Conservation (phyloP, 2,797 vertebrate genomes). For the Champsocephalus gunnari region DNA sequence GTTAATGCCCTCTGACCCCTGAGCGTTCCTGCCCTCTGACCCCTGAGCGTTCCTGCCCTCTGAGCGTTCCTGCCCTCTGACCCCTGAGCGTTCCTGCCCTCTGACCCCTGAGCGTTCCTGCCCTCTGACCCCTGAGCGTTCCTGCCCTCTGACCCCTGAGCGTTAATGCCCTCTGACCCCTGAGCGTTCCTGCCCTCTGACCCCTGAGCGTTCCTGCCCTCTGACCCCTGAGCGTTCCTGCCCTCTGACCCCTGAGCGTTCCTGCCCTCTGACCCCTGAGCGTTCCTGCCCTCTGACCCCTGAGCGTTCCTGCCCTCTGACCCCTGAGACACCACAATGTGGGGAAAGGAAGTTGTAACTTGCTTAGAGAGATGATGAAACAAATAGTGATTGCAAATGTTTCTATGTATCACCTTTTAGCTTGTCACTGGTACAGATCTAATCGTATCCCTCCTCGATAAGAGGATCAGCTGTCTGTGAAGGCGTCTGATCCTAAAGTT, state of each 20-base stretch:
- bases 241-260: too few relatives aligned
- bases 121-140: too few relatives aligned
- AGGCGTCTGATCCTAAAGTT: conserved; percentile 42
- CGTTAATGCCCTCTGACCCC: too few relatives aligned
- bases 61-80: neutral
- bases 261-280: too few relatives aligned
- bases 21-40: neutral
- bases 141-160: too few relatives aligned
- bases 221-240: too few relatives aligned
- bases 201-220: too few relatives aligned
- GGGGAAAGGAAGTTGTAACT: neutral
- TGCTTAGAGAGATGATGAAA: neutral
- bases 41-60: neutral
- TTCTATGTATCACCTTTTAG: conserved; percentile 6
- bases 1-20: neutral
- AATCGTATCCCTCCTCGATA: conserved; percentile 50
- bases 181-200: too few relatives aligned
- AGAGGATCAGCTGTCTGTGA: conserved; percentile 59
- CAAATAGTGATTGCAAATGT: neutral
- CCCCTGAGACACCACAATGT: neutral
- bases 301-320: neutral
- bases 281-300: too few relatives aligned
- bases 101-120: neutral
- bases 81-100: conserved; percentile 10
- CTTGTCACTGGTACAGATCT: conserved; percentile 37